Percentiles rank a stretch among this genome's conserved stretches.
Conservation (phyloP, 2,888 invertebrate genomes). For the Thalpophila matura region DNA sequence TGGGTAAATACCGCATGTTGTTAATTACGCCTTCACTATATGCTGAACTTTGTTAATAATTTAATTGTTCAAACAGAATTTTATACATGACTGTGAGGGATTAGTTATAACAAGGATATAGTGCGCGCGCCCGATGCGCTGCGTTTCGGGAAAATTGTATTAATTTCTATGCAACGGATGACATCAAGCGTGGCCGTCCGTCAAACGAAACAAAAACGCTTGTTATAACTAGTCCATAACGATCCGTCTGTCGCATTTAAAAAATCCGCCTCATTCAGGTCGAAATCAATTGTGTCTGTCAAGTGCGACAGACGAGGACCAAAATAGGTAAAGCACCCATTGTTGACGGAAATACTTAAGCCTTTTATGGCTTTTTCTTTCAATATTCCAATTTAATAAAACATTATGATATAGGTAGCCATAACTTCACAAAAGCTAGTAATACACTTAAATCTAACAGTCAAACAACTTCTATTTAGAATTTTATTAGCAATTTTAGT, state of each 20-base stretch:
- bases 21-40: not conserved
- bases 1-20: not conserved
- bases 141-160: too few species aligned
- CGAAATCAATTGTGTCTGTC: too few species aligned
- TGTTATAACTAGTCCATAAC: too few species aligned
- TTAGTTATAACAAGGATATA: too few species aligned
- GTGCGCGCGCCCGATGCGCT: too few species aligned
- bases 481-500: conserved; percentile 26
- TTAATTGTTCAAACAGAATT: not conserved
- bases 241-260: too few species aligned
- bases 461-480: conserved; percentile 20
- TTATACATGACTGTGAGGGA: too few species aligned
- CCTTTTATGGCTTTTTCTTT: not conserved
- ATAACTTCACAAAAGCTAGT: conserved; percentile 16
- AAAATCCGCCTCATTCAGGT: too few species aligned
- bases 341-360: not conserved
- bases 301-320: too few species aligned
- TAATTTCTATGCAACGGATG: too few species aligned
- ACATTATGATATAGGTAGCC: not conserved
- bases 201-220: too few species aligned
- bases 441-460: conserved; percentile 20
- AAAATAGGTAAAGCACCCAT: not conserved
- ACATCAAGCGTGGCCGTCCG: too few species aligned
- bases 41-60: not conserved
- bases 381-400: conserved; percentile 1